A percentile compares a stretch with the other conserved stretches of the same genome.
phyloP scores from a whole-genome alignment of 2,888 invertebrate genomes.

The Steinernema carpocapsae region DNA sequence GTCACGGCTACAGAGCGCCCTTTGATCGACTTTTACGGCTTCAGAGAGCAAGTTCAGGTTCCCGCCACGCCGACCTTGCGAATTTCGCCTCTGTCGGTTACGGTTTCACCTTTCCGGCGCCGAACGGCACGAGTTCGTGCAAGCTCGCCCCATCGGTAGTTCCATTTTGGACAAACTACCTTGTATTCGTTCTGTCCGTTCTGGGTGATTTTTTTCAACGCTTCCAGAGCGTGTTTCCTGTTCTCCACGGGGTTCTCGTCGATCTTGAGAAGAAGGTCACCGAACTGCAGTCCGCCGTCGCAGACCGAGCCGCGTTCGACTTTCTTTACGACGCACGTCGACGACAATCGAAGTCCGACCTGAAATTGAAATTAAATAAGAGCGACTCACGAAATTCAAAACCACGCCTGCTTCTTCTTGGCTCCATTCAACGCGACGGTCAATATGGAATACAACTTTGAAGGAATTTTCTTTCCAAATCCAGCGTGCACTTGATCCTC shows the following conservation, averaged over 20 bases:
- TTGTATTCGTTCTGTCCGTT: not conserved
- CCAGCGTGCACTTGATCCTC: constrained; percentile 25
- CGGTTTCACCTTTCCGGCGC: too few relatives aligned
- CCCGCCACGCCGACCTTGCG: too few relatives aligned
- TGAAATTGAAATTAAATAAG: too few relatives aligned
- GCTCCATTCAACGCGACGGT: not conserved
- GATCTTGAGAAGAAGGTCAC: constrained; percentile 15
- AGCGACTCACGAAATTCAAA: not conserved
- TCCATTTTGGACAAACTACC: not conserved
- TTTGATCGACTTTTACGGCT: too few relatives aligned
- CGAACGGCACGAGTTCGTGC: too few relatives aligned
- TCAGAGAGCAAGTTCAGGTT: too few relatives aligned
- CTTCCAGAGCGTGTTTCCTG: constrained; percentile 8
- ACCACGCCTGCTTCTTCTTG: not conserved
- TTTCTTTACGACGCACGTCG: constrained; percentile 10
- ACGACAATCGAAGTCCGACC: not conserved
- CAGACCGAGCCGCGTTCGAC: not conserved
- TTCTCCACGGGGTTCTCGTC: constrained; percentile 12
- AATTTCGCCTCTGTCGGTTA: too few relatives aligned
- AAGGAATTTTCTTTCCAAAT: constrained; percentile 16
- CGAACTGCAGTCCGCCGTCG: not conserved
- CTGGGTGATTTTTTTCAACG: not conserved
- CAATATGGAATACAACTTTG: not conserved
- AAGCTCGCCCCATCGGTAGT: too few relatives aligned
- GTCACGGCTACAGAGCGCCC: too few relatives aligned